These are phyloP conservation scores for Neuroterus valhalla DNA, from an alignment of 1,140 invertebrate species.

Conservation along the genomic window DNA sequence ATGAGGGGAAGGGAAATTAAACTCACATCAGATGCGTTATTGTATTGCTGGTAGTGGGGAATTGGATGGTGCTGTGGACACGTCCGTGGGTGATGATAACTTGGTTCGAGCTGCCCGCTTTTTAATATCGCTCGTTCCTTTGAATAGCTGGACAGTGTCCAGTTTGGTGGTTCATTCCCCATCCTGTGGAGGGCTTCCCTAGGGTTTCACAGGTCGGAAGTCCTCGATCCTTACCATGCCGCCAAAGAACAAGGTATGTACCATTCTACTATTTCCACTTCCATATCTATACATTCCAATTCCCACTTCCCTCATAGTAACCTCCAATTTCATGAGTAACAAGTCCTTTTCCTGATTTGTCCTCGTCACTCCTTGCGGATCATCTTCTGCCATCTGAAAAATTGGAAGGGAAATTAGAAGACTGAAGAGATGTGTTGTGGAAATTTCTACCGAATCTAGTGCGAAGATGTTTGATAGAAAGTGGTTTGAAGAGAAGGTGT, in stretches of 20 bases:
- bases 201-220: background rate
- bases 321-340: background rate
- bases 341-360: background rate
- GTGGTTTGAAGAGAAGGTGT: too few species aligned
- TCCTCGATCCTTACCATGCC: constrained; percentile 46
- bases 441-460: too few species aligned
- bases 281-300: background rate
- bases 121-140: constrained; percentile 52
- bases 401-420: background rate
- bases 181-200: background rate
- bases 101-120: constrained; percentile 43
- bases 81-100: constrained; percentile 17
- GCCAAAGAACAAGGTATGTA: constrained; percentile 61
- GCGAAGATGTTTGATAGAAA: too few species aligned
- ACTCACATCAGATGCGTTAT: constrained; percentile 16
- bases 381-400: background rate
- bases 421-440: too few species aligned
- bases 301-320: background rate
- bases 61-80: constrained; percentile 19
- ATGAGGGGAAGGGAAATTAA: constrained; percentile 23
- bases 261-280: background rate
- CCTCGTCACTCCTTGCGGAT: background rate
- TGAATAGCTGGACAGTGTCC: constrained; percentile 50
- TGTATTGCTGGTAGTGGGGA: constrained; percentile 13
- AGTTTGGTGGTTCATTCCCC: constrained; percentile 42